phyloP scores from a whole-genome alignment of 37 sponge, comb jelly and placozoan genomes.

The Diacarnus erythraeanus region DNA sequence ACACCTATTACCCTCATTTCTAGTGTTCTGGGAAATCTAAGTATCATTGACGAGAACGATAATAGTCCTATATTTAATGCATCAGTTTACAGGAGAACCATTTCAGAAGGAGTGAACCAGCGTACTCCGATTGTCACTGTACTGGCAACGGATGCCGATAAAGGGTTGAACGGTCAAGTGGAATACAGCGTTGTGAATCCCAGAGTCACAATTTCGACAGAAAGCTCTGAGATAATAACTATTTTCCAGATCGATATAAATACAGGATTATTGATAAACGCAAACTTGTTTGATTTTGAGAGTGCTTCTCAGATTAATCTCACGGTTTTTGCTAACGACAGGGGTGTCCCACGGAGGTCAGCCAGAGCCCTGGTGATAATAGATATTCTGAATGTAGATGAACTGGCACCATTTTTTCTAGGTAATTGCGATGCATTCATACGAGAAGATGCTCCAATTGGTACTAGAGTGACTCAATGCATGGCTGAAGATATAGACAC shows the following conservation, averaged over 20 bases:
- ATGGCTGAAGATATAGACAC: constrained; percentile 29
- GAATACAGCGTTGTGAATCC: constrained; percentile 8
- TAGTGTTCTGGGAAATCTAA: constrained; percentile 13
- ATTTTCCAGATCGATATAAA: constrained; percentile 8
- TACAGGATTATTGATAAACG: constrained; percentile 12
- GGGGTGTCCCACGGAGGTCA: constrained; percentile 16
- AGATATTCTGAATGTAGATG: constrained; percentile 58
- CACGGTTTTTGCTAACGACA: constrained; percentile 39
- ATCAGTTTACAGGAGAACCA: neutral
- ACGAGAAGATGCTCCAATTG: constrained; percentile 3
- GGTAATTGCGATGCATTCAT: constrained; percentile 7
- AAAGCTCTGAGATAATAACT: neutral
- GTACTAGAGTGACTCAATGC: neutral
- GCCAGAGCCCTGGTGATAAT: constrained; percentile 18
- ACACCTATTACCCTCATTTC: constrained; percentile 12
- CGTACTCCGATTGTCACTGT: neutral
- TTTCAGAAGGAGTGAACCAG: constrained; percentile 4
- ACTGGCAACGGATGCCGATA: constrained; percentile 52
- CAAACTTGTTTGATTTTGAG: constrained; percentile 52
- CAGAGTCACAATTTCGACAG: neutral
- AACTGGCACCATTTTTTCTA: constrained; percentile 35
- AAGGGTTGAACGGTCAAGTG: constrained; percentile 55
- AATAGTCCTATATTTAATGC: constrained; percentile 54
- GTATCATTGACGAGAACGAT: constrained; percentile 69
- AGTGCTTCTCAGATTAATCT: constrained; percentile 15